Evolutionary conservation across 2,113 vertebrate species (phyloP).

Genomic region (Planiliza haematocheilus): DNA sequence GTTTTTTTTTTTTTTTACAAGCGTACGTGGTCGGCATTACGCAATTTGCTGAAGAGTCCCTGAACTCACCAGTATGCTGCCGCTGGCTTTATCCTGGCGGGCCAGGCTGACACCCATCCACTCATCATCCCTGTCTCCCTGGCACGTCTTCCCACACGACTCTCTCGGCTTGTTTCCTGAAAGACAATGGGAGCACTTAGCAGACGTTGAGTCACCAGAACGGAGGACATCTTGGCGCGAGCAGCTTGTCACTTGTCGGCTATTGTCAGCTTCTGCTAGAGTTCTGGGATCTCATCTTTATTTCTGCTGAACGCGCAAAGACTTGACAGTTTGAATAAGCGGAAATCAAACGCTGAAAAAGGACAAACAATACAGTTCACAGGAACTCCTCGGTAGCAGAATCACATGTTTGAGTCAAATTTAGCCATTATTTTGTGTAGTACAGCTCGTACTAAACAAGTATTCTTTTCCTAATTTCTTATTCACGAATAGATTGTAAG

Average conservation of each 20-base stretch:
- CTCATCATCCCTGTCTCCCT: conserved; percentile 93
- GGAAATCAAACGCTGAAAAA: not conserved
- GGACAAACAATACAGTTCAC: not conserved
- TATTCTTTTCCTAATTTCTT: no score
- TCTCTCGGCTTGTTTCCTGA: conserved; percentile 88
- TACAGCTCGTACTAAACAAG: no score
- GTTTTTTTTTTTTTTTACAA: conserved; percentile 1
- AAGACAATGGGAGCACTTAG: conserved; percentile 65
- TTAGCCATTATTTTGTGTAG: no score
- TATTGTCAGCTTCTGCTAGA: conserved; percentile 21
- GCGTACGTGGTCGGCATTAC: conserved; percentile 61
- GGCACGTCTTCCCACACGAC: conserved; percentile 95
- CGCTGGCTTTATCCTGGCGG: conserved; percentile 88
- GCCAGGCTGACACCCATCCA: conserved; percentile 99
- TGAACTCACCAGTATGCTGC: conserved; percentile 91
- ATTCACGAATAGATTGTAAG: no score
- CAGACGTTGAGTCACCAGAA: conserved; percentile 56
- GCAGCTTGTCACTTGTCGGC: conserved; percentile 5
- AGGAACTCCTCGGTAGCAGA: no score
- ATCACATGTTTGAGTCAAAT: no score
- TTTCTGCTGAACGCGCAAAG: conserved; percentile 22
- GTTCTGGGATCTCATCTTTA: conserved; percentile 13
- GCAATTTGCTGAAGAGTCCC: conserved; percentile 23
- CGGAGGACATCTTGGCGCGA: conserved; percentile 33
- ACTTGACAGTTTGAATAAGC: conserved; percentile 9